Evolutionary conservation across 1,140 invertebrate genomes (phyloP), one percentile per base, ranked within the genome.

Genomic region (Triops cancriformis): DNA sequence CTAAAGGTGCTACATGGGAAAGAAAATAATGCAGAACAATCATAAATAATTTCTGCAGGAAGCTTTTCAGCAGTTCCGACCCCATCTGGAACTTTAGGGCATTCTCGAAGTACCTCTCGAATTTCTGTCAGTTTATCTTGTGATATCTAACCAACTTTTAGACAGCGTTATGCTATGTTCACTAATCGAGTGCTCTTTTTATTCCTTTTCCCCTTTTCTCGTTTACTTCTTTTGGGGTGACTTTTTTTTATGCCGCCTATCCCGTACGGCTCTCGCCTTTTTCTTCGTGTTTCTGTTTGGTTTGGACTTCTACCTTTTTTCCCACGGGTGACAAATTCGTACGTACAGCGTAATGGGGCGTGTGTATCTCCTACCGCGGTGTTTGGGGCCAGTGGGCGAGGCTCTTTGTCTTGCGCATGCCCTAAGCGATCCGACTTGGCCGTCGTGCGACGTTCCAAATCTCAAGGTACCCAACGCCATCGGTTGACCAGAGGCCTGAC

Each of bases 321-420:
- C 28, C 28, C 4, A 23, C 72, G 51, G 64, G 72, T 43, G n/a
- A 31, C 31, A 37, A n/a, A 72, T 77, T 79, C 42, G 73, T 26
- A 72, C 74, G 51, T 79, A 26, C 90, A 93, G 91, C 91, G 92
- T 87, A 92, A 93, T 87, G 91, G 91, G 85, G 88, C 91, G 85
- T 91, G 90, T 87, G 85, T 89, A 81, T 90, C 89, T 82, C 88
- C 89, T 79, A 88, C 88, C 81, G 82, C 81, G 80, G 81, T 80
- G 81, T 43, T 73, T 64, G 74, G 73, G 73, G 77, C 79, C 74
- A 74, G 83, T 41, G 75, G 64, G 75, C 75, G 42, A 64, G 75
- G 64, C 75, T 76, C 43, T 26, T 51, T 28, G 75, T 43, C 75
- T 76, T 64, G 75, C 51, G 26, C 26, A 37, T 28, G 26, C 51